Base-by-base conservation (phyloP, 1,140 invertebrate genomes). In the Drosophila willistoni region DNA sequence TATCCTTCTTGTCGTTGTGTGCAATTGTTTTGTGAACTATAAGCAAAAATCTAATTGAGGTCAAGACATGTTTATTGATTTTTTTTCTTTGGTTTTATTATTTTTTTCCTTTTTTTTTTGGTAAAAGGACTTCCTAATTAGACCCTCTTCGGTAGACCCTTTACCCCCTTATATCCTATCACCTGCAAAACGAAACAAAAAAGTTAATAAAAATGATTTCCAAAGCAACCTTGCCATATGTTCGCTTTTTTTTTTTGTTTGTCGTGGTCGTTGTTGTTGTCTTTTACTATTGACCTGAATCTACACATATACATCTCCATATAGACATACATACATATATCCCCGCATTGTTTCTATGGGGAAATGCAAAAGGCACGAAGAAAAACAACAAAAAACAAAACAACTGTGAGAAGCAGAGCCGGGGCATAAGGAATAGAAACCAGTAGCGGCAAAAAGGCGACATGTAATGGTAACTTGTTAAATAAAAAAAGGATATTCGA, bases 21-120 rank as follows among this genome's bases (percentile, higher is more conserved):
- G 44, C 44, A 51, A 51, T 51, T 51, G 44, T 51, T 51, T 51
- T 51, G 44, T 51, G 44, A 51, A 51, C 44, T 51, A 51, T 51
- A 51, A 51, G 44, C 44, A 51, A 51, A 51, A 51, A 51, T 51
- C 44, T 51, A 51, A 51, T 51, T 51, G 44, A 51, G 44, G 44
- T 51, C 44, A 51, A 51, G 44, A 51, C 44, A 51, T 51, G 44
- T 51, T 51, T 51, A 51, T 51, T 51, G 44, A 51, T 51, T 47
- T 51, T 51, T 29, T 51, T 51, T 51, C 19, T 51, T 51, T 13
- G 36, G 17, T 22, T 51, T 51, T 17, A 7, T 14, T 7, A 3
- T 42, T 42, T 42, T n/a, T 13, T 42, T 42, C 12, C 19, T 51
- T 51, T 51, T 51, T 51, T 51, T 51, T 51, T 22, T 19, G 44